These are phyloP conservation scores for Eilema depressum DNA, from an alignment of 2,888 invertebrate species.

Conservation along the genomic window DNA sequence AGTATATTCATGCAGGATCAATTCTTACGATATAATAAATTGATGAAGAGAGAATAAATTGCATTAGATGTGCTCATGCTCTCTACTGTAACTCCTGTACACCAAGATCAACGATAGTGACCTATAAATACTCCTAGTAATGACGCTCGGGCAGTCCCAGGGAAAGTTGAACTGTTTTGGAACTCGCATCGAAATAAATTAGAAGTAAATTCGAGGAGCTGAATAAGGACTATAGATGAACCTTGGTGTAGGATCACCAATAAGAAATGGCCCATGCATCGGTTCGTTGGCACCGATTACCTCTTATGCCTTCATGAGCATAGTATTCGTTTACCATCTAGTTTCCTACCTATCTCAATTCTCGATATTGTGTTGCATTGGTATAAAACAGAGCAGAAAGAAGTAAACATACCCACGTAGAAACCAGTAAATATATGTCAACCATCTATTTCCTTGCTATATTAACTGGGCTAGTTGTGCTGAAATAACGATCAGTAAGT, in stretches of 20 bases:
- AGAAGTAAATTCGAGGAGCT: not conserved
- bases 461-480: too few relatives aligned
- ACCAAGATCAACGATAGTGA: too few relatives aligned
- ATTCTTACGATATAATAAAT: not conserved
- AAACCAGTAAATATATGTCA: too few relatives aligned
- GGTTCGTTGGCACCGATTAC: not conserved
- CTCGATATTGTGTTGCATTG: not conserved
- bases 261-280: not conserved
- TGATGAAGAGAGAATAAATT: not conserved
- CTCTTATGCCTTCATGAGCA: not conserved
- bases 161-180: too few relatives aligned
- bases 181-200: too few relatives aligned
- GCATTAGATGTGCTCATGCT: too few relatives aligned
- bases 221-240: not conserved
- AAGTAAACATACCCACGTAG: too few relatives aligned
- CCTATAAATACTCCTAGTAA: too few relatives aligned
- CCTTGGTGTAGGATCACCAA: not conserved
- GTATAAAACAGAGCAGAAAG: too few relatives aligned
- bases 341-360: not conserved
- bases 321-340: not conserved
- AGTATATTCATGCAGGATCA: not conserved
- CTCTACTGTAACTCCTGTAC: too few relatives aligned
- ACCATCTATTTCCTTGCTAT: not conserved
- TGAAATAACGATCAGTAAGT: not conserved
- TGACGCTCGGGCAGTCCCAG: too few relatives aligned